Evolutionary conservation across 2,797 vertebrate species (phyloP).

Genomic region (Enteromius argenteus): DNA sequence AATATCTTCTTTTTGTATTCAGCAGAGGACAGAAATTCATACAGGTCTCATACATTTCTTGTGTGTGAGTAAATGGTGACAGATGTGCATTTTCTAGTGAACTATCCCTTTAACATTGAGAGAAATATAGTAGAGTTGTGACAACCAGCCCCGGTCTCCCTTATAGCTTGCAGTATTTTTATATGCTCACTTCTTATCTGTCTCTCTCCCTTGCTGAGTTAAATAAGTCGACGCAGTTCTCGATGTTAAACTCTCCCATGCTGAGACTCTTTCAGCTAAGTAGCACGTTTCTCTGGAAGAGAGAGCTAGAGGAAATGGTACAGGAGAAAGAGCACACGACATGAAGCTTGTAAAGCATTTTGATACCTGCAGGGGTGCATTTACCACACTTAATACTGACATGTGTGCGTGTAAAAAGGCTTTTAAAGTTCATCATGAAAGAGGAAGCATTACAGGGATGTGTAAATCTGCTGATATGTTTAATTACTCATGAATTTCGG

Average conservation of each 20-base stretch:
- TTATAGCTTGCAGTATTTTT: constrained; percentile 9
- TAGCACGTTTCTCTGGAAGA: constrained; percentile 40
- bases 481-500: constrained; percentile 4
- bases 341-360: constrained; percentile 49
- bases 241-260: constrained; percentile 41
- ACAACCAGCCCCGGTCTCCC: neutral
- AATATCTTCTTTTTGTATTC: neutral
- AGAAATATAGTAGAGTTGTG: neutral
- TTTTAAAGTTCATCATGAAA: constrained; percentile 43
- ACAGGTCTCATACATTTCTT: neutral
- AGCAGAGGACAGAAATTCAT: neutral
- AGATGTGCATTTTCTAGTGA: neutral
- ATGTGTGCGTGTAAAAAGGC: constrained; percentile 4
- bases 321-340: constrained; percentile 27
- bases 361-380: constrained; percentile 51
- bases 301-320: constrained; percentile 34
- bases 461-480: constrained; percentile 36
- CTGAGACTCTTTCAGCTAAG: constrained; percentile 53
- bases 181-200: constrained; percentile 18
- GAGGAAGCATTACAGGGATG: constrained; percentile 19
- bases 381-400: constrained; percentile 50
- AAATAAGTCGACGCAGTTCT: constrained; percentile 34
- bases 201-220: constrained; percentile 29
- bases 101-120: neutral
- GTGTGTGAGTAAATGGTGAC: neutral